Evolutionary conservation across 2,888 invertebrate species (phyloP).

Genomic region (Myathropa florea): DNA sequence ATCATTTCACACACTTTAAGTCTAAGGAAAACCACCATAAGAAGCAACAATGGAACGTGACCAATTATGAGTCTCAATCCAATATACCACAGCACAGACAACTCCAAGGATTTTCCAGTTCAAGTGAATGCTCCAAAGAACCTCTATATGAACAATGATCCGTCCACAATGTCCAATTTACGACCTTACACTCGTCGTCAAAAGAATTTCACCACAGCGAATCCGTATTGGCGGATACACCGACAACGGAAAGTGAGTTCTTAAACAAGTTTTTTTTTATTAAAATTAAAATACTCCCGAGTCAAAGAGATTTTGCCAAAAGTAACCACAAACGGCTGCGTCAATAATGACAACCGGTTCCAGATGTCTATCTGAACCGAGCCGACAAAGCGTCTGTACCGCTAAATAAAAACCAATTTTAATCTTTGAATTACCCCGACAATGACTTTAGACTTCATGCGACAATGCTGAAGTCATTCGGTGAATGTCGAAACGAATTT

Average conservation of each 20-base stretch:
- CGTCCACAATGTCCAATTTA: background rate
- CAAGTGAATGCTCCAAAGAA: background rate
- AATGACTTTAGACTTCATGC: background rate
- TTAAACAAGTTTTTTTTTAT: background rate
- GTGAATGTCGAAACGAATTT: background rate
- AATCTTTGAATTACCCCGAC: conserved; percentile 4
- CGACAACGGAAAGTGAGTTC: background rate
- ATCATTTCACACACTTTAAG: too few relatives aligned
- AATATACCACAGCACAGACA: too few relatives aligned
- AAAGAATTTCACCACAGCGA: background rate
- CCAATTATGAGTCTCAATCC: too few relatives aligned
- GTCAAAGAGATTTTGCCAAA: background rate
- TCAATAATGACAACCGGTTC: background rate
- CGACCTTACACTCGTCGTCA: background rate
- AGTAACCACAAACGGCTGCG: background rate
- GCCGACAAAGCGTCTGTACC: background rate
- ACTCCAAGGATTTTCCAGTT: background rate
- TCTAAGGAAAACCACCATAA: too few relatives aligned
- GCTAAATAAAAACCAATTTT: background rate
- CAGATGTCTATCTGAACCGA: background rate
- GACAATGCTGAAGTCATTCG: conserved; percentile 18
- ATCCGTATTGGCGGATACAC: background rate
- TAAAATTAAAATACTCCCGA: background rate
- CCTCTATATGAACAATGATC: background rate
- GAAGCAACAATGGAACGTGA: too few relatives aligned